Evolutionary conservation across 1,140 invertebrate genomes (phyloP).

Genomic region (Halotydeus destructor): DNA sequence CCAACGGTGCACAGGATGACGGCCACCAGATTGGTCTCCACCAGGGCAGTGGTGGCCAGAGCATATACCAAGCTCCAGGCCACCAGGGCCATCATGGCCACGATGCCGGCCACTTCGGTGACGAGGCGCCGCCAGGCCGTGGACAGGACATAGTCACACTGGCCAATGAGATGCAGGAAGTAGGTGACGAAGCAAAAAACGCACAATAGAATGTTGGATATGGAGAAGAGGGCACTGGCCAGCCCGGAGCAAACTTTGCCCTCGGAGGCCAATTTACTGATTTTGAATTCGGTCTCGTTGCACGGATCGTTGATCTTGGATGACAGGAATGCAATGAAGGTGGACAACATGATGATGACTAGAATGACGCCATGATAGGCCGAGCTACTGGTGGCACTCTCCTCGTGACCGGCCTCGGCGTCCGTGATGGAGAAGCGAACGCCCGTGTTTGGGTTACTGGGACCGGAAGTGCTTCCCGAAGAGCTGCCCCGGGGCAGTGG

Average conservation of each 20-base stretch:
- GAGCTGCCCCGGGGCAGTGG: neutral
- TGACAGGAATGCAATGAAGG: conserved; percentile 11
- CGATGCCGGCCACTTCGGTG: conserved; percentile 6
- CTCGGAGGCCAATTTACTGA: no score
- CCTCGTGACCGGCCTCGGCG: neutral
- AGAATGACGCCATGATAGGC: conserved; percentile 10
- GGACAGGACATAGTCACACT: conserved; percentile 12
- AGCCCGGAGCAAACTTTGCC: neutral
- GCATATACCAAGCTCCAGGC: neutral
- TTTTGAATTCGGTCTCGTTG: neutral
- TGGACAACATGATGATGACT: conserved; percentile 8
- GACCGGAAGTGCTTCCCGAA: neutral
- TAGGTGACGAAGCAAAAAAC: conserved; percentile 11
- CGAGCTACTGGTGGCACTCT: conserved; percentile 9
- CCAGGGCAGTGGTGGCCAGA: neutral
- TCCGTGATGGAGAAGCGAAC: neutral
- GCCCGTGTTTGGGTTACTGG: neutral
- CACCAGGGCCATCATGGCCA: conserved; percentile 1
- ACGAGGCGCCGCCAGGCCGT: conserved; percentile 6
- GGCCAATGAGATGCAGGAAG: conserved; percentile 13
- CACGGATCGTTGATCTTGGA: conserved; percentile 9
- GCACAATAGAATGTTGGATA: conserved; percentile 9
- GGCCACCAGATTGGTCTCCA: neutral
- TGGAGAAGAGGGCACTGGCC: conserved; percentile 1
- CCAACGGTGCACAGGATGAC: neutral